Evolutionary conservation across 1,140 invertebrate genomes (phyloP).

Genomic region (Lordiphosa collinella): DNA sequence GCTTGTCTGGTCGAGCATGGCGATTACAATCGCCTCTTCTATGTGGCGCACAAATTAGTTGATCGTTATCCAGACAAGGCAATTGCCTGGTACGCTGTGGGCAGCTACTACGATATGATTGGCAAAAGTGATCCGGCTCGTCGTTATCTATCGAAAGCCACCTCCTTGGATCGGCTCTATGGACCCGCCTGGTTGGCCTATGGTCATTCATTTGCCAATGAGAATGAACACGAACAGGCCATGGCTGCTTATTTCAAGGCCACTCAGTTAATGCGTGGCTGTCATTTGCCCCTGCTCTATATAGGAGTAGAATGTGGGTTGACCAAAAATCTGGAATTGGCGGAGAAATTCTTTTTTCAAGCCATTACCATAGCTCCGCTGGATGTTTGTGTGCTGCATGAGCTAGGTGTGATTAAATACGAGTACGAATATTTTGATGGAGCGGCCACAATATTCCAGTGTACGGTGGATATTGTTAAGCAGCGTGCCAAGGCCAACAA

Average conservation of each 20-base stretch:
- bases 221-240: constrained; percentile 98
- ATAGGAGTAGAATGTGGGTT: constrained; percentile 97
- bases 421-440: constrained; percentile 88
- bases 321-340: constrained; percentile 94
- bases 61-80: constrained; percentile 95
- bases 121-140: constrained; percentile 93
- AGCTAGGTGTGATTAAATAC: constrained; percentile 96
- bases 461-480: constrained; percentile 86
- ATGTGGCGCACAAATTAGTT: constrained; percentile 94
- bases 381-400: constrained; percentile 96
- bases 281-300: constrained; percentile 94
- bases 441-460: constrained; percentile 88
- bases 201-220: constrained; percentile 97
- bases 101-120: constrained; percentile 97
- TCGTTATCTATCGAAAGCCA: constrained; percentile 95
- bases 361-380: constrained; percentile 90
- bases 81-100: constrained; percentile 97
- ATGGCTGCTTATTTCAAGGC: constrained; percentile 98
- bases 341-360: constrained; percentile 95
- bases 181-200: constrained; percentile 97
- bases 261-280: constrained; percentile 87
- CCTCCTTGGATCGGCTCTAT: constrained; percentile 92
- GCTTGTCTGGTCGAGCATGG: constrained; percentile 96
- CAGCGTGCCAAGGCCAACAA: constrained; percentile 79
- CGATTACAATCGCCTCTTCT: constrained; percentile 92